Percentiles rank a stretch among this genome's conserved stretches.
Conservation (phyloP, 2,797 vertebrate genomes). For the Gorsachius magnificus region DNA sequence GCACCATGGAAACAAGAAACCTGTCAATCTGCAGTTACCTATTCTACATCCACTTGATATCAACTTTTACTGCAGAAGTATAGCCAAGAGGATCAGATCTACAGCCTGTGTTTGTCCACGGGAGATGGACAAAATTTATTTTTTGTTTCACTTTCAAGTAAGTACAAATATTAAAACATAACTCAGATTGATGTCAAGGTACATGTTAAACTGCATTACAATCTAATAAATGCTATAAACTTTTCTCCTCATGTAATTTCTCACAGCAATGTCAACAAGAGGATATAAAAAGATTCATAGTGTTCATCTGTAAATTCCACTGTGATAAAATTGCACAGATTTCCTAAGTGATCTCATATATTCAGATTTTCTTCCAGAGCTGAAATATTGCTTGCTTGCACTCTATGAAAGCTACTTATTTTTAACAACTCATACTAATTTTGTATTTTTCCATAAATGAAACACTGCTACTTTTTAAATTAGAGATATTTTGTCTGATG, state of each 20-base stretch:
- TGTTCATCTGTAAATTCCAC: not conserved
- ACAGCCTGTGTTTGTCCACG: not conserved
- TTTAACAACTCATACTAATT: not conserved
- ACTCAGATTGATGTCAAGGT: not conserved
- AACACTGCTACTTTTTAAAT: not conserved
- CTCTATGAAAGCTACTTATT: not conserved
- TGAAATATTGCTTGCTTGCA: not conserved
- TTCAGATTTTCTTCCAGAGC: not conserved
- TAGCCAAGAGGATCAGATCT: not conserved
- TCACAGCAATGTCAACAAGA: not conserved
- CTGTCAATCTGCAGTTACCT: conserved; percentile 33
- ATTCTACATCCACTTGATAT: conserved; percentile 4
- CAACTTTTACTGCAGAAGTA: not conserved
- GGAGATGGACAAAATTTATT: not conserved
- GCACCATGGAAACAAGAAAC: conserved; percentile 50
- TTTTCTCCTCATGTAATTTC: not conserved
- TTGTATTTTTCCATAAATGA: not conserved
- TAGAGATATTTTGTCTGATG: not conserved
- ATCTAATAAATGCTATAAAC: conserved; percentile 26
- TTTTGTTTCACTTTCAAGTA: not conserved
- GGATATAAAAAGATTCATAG: conserved; percentile 12
- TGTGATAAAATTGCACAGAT: not conserved
- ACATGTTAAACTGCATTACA: not conserved
- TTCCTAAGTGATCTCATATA: conserved; percentile 6
- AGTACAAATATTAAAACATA: conserved; percentile 23